Percentiles rank a stretch among this genome's conserved stretches.
Conservation (phyloP, 2,113 vertebrate species). For the Oreochromis tanganicae region DNA sequence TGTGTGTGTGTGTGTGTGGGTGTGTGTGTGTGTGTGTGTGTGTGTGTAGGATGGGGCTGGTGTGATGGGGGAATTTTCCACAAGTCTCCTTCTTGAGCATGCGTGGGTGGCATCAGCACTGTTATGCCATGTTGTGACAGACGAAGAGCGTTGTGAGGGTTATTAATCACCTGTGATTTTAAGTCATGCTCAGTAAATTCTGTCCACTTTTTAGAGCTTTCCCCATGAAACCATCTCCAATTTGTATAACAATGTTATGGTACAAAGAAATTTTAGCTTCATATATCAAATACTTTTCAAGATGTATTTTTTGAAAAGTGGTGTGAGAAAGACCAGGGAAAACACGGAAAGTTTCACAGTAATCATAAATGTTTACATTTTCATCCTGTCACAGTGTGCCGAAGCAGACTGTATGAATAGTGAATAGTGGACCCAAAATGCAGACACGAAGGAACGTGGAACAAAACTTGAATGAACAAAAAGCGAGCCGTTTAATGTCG, state of each 20-base stretch:
- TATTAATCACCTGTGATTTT: background rate
- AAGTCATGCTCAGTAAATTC: background rate
- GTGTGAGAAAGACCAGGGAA: background rate
- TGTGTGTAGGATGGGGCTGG: background rate
- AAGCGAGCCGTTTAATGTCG: background rate
- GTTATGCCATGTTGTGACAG: background rate
- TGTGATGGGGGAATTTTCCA: constrained; percentile 3
- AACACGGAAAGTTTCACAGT: background rate
- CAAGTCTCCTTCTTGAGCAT: background rate
- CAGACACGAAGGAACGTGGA: background rate
- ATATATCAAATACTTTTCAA: background rate
- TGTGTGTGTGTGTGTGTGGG: background rate
- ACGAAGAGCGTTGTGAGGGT: background rate
- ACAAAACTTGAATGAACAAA: background rate
- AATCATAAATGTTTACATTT: background rate
- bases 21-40: too few relatives aligned
- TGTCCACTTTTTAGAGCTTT: background rate
- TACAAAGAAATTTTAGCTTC: background rate
- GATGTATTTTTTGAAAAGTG: background rate
- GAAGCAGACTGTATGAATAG: background rate
- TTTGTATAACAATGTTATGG: background rate
- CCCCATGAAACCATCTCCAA: background rate
- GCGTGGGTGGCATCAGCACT: background rate
- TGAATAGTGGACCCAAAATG: background rate
- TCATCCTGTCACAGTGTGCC: background rate